Evolutionary conservation across 2,888 invertebrate species (phyloP).

Genomic region (Pollenia griseotomentosa): DNA sequence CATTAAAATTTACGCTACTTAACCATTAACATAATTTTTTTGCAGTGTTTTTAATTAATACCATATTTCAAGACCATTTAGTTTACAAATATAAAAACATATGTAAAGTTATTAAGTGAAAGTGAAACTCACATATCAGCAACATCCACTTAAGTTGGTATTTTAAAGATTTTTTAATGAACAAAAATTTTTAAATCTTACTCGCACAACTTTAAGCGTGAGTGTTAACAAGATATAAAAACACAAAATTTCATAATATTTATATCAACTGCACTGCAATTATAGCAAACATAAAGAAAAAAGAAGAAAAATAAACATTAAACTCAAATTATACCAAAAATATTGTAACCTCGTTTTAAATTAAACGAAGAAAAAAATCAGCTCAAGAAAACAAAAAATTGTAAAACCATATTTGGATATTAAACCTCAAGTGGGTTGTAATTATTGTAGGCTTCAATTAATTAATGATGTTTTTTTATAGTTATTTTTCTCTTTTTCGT

Average conservation of each 20-base stretch:
- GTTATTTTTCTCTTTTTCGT: background rate
- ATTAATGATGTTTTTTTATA: conserved; percentile 34
- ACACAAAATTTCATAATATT: background rate
- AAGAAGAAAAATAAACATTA: background rate
- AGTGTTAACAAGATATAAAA: conserved; percentile 9
- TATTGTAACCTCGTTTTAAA: conserved; percentile 51
- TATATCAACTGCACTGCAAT: conserved; percentile 22
- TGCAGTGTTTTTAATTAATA: conserved; percentile 7
- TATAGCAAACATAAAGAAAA: conserved; percentile 3
- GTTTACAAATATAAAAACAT: background rate
- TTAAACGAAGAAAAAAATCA: background rate
- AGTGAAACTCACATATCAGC: conserved; percentile 48
- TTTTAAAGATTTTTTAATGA: background rate
- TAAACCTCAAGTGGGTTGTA: conserved; percentile 55
- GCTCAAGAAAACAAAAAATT: conserved; percentile 9
- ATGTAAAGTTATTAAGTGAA: conserved; percentile 28
- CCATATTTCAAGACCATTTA: conserved; percentile 6
- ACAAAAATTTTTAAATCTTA: background rate
- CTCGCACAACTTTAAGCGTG: background rate
- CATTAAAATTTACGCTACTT: background rate
- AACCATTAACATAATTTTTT: conserved; percentile 4
- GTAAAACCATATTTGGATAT: conserved; percentile 49
- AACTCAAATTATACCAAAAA: conserved; percentile 39
- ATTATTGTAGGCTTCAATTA: conserved; percentile 60
- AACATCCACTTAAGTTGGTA: conserved; percentile 8